These are phyloP conservation scores for Nixonia krombeini DNA, from an alignment of 1,140 invertebrate genomes.

Conservation along the genomic window DNA sequence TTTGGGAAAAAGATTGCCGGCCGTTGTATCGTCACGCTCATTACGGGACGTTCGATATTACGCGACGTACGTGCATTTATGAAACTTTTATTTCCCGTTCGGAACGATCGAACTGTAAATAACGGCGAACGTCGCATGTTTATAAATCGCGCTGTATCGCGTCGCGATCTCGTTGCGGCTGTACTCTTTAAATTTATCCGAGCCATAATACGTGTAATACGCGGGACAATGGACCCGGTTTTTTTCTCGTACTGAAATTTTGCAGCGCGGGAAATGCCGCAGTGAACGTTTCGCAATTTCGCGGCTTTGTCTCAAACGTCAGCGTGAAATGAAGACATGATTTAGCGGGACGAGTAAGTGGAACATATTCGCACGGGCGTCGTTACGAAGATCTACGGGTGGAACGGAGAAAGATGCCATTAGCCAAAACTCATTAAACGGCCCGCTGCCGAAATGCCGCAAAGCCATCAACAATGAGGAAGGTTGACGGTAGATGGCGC, in stretches of 20 bases:
- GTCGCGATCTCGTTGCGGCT: neutral
- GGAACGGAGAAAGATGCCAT: neutral
- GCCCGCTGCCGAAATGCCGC: neutral
- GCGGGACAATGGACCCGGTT: neutral
- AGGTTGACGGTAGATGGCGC: neutral
- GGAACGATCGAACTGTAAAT: too few species aligned
- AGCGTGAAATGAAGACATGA: neutral
- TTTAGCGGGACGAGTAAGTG: neutral
- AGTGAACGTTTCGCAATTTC: neutral
- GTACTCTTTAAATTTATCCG: neutral
- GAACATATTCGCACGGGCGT: neutral
- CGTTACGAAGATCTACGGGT: neutral
- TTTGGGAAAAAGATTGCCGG: conserved; percentile 5
- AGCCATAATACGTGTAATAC: neutral
- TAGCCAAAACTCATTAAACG: neutral
- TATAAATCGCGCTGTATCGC: neutral
- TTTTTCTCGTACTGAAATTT: neutral
- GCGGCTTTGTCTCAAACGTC: neutral
- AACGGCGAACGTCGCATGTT: too few species aligned
- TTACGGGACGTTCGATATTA: too few species aligned
- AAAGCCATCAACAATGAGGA: neutral
- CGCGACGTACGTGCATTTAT: too few species aligned
- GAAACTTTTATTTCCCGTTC: too few species aligned
- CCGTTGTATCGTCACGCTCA: too few species aligned
- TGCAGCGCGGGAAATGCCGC: neutral